A percentile compares a stretch with the other conserved stretches of the same genome.
Evolutionary conservation across 2,888 invertebrate genomes (phyloP).

Genomic region (Folsomia candida): DNA sequence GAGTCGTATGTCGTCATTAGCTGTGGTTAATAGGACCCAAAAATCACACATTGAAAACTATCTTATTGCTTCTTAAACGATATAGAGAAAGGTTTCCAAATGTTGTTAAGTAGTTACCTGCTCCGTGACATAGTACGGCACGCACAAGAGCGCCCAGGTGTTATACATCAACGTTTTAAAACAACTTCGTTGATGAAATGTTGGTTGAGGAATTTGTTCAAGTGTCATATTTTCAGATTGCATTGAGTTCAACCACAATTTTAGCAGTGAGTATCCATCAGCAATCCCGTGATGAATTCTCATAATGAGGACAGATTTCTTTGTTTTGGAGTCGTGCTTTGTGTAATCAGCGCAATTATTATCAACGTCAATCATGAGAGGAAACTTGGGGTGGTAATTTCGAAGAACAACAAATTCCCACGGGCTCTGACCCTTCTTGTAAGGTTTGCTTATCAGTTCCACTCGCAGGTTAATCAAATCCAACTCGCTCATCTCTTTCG

Average conservation of each 20-base stretch:
- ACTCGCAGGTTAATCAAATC: slow-evolving; percentile 29
- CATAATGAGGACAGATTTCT: slow-evolving; percentile 34
- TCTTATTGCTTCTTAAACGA: too few relatives aligned
- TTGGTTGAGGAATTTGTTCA: slow-evolving; percentile 29
- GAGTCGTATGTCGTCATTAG: slow-evolving; percentile 27
- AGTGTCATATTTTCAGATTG: slow-evolving; percentile 30
- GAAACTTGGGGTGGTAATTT: slow-evolving; percentile 29
- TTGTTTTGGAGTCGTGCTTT: slow-evolving; percentile 13
- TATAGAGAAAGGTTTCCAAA: too few relatives aligned
- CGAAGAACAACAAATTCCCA: slow-evolving; percentile 39
- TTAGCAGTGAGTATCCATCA: slow-evolving; percentile 40
- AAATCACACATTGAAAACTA: too few relatives aligned
- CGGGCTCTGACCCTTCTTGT: slow-evolving; percentile 23
- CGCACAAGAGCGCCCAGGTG: slow-evolving; percentile 18
- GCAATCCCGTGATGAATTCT: slow-evolving; percentile 35
- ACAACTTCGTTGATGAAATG: slow-evolving; percentile 18
- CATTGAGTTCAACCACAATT: slow-evolving; percentile 36
- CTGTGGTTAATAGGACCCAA: too few relatives aligned
- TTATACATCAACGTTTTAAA: slow-evolving; percentile 18
- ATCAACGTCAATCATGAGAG: slow-evolving; percentile 3
- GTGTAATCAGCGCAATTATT: not conserved
- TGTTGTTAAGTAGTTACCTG: too few relatives aligned
- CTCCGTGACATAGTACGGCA: slow-evolving; percentile 31
- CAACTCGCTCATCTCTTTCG: slow-evolving; percentile 21
- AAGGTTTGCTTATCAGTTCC: slow-evolving; percentile 31